Evolutionary conservation across 1,140 invertebrate species (phyloP).

Genomic region (Dendroctonus ponderosae): DNA sequence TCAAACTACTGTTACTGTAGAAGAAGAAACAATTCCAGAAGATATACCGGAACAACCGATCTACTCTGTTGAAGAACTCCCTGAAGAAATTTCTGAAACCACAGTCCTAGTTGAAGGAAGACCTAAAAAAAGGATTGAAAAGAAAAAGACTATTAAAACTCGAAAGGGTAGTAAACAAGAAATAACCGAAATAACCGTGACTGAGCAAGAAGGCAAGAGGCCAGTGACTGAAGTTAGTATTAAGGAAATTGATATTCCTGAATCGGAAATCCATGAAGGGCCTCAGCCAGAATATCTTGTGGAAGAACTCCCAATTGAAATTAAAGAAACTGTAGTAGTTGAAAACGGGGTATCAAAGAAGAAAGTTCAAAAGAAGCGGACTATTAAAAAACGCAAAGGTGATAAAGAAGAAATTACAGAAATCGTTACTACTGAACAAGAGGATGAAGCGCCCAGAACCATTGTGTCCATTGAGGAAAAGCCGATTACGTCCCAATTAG

Average conservation of each 20-base stretch:
- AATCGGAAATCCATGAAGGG: background rate
- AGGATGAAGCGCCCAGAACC: too few species aligned
- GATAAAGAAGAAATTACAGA: too few species aligned
- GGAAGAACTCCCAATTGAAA: too few species aligned
- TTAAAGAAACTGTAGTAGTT: too few species aligned
- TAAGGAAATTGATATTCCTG: slow-evolving; percentile 41
- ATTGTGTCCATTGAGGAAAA: too few species aligned
- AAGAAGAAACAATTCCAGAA: slow-evolving; percentile 1
- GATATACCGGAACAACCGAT: too few species aligned
- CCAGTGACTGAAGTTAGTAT: slow-evolving; percentile 4
- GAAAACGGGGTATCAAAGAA: slow-evolving; percentile 46
- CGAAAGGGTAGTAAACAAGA: slow-evolving; percentile 29
- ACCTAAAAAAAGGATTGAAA: slow-evolving; percentile 22
- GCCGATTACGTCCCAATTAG: too few species aligned
- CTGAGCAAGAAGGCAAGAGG: slow-evolving; percentile 45
- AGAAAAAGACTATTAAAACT: slow-evolving; percentile 18
- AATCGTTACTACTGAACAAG: too few species aligned
- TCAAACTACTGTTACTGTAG: slow-evolving; percentile 44
- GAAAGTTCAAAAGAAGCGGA: too few species aligned
- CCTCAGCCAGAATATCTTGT: too few species aligned
- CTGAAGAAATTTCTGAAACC: too few species aligned
- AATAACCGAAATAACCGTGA: slow-evolving; percentile 41
- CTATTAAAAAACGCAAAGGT: too few species aligned
- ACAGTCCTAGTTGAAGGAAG: slow-evolving; percentile 36
- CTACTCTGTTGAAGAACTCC: slow-evolving; percentile 38